Conservation (phyloP, 2,113 vertebrate genomes). For the Sinocyclocheilus rhinocerous region DNA sequence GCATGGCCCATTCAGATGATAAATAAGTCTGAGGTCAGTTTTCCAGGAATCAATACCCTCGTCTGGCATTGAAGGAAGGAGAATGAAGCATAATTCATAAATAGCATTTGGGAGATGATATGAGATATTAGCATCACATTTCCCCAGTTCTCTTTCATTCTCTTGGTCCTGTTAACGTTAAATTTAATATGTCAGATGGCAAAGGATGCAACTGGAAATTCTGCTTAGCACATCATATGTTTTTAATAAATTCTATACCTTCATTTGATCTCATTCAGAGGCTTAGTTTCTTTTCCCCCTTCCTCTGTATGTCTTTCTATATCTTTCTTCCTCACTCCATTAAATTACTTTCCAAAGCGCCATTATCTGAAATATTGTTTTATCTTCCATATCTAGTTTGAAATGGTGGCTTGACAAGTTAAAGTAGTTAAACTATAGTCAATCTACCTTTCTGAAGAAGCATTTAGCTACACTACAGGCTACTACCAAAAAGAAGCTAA, state of each 20-base stretch:
- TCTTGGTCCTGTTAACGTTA: slow-evolving; percentile 30
- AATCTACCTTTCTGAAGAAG: too few relatives aligned
- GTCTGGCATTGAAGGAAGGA: slow-evolving; percentile 45
- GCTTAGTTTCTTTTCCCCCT: not conserved
- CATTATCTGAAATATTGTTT: not conserved
- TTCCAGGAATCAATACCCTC: slow-evolving; percentile 43
- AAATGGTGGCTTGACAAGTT: not conserved
- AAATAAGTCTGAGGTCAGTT: slow-evolving; percentile 41
- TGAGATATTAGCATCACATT: slow-evolving; percentile 45
- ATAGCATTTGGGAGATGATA: slow-evolving; percentile 48
- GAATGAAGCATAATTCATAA: slow-evolving; percentile 50
- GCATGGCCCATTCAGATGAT: slow-evolving; percentile 20
- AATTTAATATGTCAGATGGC: slow-evolving; percentile 44
- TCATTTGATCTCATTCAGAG: slow-evolving; percentile 57
- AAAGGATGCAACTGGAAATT: slow-evolving; percentile 51
- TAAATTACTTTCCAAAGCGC: not conserved
- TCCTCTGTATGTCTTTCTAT: not conserved
- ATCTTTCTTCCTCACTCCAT: slow-evolving; percentile 29
- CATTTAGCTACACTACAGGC: not conserved
- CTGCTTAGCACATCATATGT: slow-evolving; percentile 61
- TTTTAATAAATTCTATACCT: slow-evolving; percentile 59
- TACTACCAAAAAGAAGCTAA: not conserved
- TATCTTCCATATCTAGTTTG: slow-evolving; percentile 13
- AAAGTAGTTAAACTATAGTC: not conserved
- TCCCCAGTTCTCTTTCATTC: slow-evolving; percentile 39